Percentiles rank a stretch among this genome's conserved stretches.
These are phyloP conservation scores for Leptothorax acervorum DNA, from an alignment of 2,888 invertebrate genomes.

Conservation along the genomic window DNA sequence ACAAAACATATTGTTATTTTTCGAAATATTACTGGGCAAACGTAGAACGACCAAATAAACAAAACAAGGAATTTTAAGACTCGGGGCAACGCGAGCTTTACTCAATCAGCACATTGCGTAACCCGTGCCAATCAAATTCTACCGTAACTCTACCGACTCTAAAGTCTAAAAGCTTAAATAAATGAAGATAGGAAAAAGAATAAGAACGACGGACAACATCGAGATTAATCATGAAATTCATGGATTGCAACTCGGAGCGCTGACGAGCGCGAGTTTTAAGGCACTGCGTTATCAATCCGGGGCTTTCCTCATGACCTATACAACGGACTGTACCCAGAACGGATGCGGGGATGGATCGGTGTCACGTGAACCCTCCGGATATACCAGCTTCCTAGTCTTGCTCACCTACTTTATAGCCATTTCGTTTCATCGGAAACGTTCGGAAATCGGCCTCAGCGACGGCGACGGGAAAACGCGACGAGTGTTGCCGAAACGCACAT, in stretches of 20 bases:
- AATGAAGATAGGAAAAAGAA: background rate
- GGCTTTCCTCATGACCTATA: conserved; percentile 69
- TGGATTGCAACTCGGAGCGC: background rate
- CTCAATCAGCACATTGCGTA: background rate
- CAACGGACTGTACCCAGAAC: conserved; percentile 78
- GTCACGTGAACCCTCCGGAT: conserved; percentile 85
- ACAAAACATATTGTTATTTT: conserved; percentile 62
- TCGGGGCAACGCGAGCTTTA: background rate
- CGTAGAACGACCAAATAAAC: background rate
- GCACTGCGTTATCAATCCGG: conserved; percentile 28
- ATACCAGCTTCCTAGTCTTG: conserved; percentile 84
- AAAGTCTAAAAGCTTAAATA: background rate
- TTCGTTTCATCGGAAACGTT: conserved; percentile 72
- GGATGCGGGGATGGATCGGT: conserved; percentile 84
- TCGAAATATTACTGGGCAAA: conserved; percentile 3
- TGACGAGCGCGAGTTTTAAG: conserved; percentile 18
- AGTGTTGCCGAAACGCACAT: background rate
- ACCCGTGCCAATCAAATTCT: background rate
- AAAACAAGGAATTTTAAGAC: background rate
- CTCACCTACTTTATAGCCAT: conserved; percentile 82
- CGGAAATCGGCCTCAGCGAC: conserved; percentile 49
- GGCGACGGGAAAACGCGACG: background rate
- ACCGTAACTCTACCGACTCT: background rate
- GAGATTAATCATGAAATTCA: background rate
- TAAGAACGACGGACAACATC: background rate